These are phyloP conservation scores for Cydia strobilella DNA, from an alignment of 1,140 invertebrate species.

Conservation along the genomic window DNA sequence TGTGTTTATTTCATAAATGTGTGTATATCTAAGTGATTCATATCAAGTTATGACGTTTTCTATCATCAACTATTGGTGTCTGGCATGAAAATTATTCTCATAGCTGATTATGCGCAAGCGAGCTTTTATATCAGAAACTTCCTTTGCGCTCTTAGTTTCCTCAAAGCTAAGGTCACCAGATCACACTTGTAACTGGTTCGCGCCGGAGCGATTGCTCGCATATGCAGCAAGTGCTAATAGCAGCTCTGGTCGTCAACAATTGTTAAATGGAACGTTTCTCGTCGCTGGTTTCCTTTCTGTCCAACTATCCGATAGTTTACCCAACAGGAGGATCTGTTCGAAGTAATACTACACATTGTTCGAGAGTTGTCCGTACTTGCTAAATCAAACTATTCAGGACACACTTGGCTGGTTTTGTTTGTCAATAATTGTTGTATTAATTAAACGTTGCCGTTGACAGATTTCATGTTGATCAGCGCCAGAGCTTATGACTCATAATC, in stretches of 20 bases:
- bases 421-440: conserved; percentile 23
- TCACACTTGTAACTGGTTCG: background rate
- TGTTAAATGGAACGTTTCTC: conserved; percentile 49
- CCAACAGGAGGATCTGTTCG: conserved; percentile 42
- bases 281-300: conserved; percentile 44
- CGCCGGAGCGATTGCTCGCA: background rate
- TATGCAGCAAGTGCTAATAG: background rate
- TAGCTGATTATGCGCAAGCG: background rate
- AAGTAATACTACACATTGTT: conserved; percentile 30
- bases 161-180: background rate
- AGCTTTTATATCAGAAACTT: background rate
- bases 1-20: background rate
- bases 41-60: background rate
- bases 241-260: conserved; percentile 37
- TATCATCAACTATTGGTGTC: background rate
- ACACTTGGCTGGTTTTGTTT: conserved; percentile 9
- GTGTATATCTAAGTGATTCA: background rate
- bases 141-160: background rate
- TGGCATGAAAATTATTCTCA: background rate
- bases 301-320: conserved; percentile 47
- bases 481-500: background rate
- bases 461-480: background rate
- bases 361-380: conserved; percentile 28
- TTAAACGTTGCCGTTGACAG: conserved; percentile 39
- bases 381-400: conserved; percentile 22